Conservation (phyloP, 2,113 vertebrate species). For the Cynopterus brachyotis region DNA sequence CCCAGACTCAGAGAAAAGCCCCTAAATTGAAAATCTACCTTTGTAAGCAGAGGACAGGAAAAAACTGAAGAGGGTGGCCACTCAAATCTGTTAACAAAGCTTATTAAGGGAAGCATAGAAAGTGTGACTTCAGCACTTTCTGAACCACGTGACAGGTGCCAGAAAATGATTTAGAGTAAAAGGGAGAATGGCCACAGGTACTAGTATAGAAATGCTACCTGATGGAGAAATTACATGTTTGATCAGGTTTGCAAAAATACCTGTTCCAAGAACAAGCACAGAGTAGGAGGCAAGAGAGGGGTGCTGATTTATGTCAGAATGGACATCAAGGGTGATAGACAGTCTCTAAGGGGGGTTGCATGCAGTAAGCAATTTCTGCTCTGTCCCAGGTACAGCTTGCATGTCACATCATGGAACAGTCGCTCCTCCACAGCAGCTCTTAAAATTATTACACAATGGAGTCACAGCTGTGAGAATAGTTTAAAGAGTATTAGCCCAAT, state of each 20-base stretch:
- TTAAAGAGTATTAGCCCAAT: slow-evolving; percentile 47
- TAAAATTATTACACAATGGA: background rate
- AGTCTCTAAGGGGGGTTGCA: background rate
- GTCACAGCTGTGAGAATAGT: background rate
- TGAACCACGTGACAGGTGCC: background rate
- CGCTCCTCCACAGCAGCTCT: background rate
- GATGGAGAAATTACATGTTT: background rate
- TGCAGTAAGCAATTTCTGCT: background rate
- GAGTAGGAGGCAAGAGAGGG: too few relatives aligned
- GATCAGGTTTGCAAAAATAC: background rate
- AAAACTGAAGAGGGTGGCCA: background rate
- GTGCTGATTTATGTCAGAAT: too few relatives aligned
- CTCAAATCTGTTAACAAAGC: background rate
- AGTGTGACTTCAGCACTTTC: background rate
- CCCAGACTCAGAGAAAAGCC: background rate
- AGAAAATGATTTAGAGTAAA: background rate
- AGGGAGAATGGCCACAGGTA: too few relatives aligned
- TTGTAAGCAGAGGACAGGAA: fast-evolving
- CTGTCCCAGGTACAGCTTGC: background rate
- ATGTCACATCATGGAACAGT: too few relatives aligned
- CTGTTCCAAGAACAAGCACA: too few relatives aligned
- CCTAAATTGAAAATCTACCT: background rate
- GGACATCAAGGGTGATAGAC: background rate
- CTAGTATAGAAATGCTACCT: background rate
- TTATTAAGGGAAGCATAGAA: background rate